Evolutionary conservation across 2,888 invertebrate genomes (phyloP).

Genomic region (Emesis furor): DNA sequence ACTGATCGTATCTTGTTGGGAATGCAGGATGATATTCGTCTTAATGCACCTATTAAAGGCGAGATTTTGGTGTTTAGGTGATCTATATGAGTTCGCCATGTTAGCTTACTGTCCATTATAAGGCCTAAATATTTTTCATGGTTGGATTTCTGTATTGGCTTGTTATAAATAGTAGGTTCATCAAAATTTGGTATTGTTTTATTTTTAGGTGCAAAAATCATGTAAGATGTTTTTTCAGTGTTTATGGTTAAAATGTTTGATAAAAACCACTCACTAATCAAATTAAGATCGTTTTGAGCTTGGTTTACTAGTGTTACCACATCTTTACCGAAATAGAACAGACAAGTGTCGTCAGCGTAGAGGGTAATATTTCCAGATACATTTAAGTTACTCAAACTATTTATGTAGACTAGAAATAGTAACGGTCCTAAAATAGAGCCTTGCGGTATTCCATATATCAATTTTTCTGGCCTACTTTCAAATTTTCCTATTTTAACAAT

Average conservation of each 20-base stretch:
- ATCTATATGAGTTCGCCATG: neutral
- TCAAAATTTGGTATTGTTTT: neutral
- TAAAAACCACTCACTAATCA: neutral
- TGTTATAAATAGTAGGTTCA: conserved; percentile 1
- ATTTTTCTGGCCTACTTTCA: no score
- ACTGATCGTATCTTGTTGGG: neutral
- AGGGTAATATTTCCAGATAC: neutral
- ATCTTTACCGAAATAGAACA: neutral
- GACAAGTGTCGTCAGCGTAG: conserved; percentile 23
- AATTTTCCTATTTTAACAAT: no score
- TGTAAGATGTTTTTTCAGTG: conserved; percentile 10
- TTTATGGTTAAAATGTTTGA: neutral
- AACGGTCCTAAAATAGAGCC: no score
- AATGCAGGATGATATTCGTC: neutral
- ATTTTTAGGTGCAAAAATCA: conserved; percentile 12
- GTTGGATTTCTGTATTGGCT: neutral
- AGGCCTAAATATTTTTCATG: neutral
- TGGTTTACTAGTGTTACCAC: neutral
- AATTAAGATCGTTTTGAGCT: conserved; percentile 4
- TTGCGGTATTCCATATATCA: no score
- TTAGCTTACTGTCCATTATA: neutral
- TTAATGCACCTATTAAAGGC: neutral
- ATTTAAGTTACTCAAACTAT: no score
- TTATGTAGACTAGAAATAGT: no score
- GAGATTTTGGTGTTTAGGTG: neutral